phyloP scores from a whole-genome alignment of 2,888 invertebrate species.

The Amiota minor region DNA sequence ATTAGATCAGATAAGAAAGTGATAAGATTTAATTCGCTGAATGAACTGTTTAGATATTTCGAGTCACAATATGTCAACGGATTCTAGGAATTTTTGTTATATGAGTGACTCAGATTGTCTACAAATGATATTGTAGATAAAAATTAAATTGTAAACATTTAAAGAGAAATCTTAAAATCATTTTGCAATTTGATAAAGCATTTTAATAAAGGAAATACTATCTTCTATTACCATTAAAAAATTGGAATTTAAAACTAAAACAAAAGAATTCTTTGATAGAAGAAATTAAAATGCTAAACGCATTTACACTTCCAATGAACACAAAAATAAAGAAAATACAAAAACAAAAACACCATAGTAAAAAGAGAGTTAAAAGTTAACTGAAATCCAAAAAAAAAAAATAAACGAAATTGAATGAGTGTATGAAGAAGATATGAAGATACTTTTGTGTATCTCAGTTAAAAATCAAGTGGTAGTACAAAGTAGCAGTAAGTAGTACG shows the following conservation, averaged over 20 bases:
- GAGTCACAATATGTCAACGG: background rate
- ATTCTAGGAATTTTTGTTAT: background rate
- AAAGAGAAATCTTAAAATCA: background rate
- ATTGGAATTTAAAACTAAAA: background rate
- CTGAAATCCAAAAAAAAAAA: no score
- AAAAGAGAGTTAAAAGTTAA: constrained; percentile 1
- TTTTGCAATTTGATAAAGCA: no score
- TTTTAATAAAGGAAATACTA: no score
- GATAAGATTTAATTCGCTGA: constrained; percentile 3
- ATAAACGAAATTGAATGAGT: background rate
- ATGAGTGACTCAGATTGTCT: background rate
- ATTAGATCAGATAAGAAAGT: no score
- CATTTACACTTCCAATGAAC: constrained; percentile 30
- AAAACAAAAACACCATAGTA: background rate
- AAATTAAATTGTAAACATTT: background rate
- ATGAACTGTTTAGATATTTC: background rate
- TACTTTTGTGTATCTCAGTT: constrained; percentile 7
- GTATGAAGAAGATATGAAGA: background rate
- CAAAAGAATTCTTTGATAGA: background rate
- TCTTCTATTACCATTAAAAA: background rate
- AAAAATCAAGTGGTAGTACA: constrained; percentile 1
- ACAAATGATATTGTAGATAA: no score
- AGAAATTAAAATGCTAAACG: constrained; percentile 56
- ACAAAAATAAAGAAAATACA: background rate
- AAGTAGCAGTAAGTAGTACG: background rate